phyloP scores from a whole-genome alignment of 2,797 vertebrate genomes.

The Chiloscyllium punctatum region DNA sequence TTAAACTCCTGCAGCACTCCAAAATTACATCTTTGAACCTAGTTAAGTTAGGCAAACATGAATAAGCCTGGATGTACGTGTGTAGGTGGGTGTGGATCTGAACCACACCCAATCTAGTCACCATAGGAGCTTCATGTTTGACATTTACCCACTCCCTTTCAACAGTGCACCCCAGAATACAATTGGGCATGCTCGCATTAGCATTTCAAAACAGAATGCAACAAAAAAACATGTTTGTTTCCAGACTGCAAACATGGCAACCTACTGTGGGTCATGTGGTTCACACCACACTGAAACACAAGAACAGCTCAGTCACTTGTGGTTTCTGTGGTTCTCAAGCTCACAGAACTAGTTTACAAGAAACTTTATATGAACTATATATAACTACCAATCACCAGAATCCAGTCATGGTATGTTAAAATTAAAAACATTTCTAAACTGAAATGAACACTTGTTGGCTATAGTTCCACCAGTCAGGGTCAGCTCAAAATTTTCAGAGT shows the following conservation, averaged over 20 bases:
- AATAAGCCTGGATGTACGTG: background rate
- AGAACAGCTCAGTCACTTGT: background rate
- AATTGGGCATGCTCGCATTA: background rate
- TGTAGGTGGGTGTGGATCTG: background rate
- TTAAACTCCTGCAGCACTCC: background rate
- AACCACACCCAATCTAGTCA: background rate
- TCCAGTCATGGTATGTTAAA: background rate
- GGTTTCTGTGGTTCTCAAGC: slow-evolving; percentile 17
- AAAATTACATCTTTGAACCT: background rate
- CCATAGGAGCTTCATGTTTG: background rate
- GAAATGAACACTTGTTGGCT: background rate
- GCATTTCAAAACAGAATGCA: background rate
- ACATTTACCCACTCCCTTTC: background rate
- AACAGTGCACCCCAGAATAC: background rate
- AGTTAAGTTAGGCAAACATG: background rate
- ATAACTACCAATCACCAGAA: background rate
- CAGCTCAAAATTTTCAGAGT: background rate
- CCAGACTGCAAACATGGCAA: background rate
- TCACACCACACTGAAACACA: background rate
- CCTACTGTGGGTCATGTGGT: background rate
- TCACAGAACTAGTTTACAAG: background rate
- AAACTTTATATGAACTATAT: background rate
- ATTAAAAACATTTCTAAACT: background rate
- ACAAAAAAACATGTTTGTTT: slow-evolving; percentile 5
- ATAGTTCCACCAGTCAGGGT: background rate